Conservation (phyloP, 2,797 vertebrate species). For the Myiotriccus ornatus region DNA sequence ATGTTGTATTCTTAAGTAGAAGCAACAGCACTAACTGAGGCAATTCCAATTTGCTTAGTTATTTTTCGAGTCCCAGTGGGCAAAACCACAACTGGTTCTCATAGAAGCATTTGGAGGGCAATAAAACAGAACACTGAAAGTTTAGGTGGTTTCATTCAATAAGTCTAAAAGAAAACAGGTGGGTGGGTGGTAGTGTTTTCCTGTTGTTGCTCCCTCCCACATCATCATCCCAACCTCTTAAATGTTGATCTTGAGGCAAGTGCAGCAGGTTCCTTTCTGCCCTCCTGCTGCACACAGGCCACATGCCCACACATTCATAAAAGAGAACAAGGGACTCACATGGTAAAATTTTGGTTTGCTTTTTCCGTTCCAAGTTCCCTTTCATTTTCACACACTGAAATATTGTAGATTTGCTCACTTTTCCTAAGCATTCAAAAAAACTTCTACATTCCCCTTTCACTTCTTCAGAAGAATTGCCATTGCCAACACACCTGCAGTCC, state of each 20-base stretch:
- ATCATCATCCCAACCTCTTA: background rate
- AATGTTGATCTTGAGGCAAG: background rate
- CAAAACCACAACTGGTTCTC: background rate
- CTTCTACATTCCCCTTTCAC: background rate
- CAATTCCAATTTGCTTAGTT: background rate
- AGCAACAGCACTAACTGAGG: background rate
- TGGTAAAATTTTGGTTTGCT: background rate
- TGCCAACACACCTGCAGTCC: background rate
- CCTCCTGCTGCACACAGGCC: background rate
- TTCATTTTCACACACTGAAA: background rate
- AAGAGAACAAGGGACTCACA: background rate
- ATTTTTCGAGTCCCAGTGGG: background rate
- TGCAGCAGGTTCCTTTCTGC: background rate
- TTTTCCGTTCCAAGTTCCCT: background rate
- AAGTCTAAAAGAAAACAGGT: background rate
- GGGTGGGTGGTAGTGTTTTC: background rate
- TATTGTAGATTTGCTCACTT: background rate
- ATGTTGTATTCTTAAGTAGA: background rate
- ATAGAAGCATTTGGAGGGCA: background rate
- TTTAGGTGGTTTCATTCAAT: background rate
- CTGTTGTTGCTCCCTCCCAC: background rate
- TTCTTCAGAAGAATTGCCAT: background rate
- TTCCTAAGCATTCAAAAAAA: background rate
- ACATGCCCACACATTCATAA: background rate
- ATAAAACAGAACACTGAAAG: background rate